Evolutionary conservation across 23 tunicate genomes (phyloP), one percentile per base, ranked within the genome.

Genomic region (Trididemnum miniatum): DNA sequence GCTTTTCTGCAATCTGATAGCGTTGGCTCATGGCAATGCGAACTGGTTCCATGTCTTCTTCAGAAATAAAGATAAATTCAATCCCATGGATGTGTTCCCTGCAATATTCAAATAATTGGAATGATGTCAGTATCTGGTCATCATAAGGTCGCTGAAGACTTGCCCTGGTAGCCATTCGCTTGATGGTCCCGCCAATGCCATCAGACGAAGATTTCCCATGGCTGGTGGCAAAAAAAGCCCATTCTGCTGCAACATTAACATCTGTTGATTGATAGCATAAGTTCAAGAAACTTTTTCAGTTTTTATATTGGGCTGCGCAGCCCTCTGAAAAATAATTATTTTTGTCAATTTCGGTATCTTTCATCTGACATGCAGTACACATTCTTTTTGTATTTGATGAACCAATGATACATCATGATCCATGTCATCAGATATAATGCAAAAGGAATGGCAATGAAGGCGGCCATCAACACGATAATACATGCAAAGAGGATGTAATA

Each of bases 261-360:
- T 82, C 86, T 71, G 63, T 49, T 71, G 71, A 1, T 36, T 82
- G 86, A 20, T 82, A n/a, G 80, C 86, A 82, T 15, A 74, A 40
- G 32, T 82, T 82, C 5, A 71, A 82, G 65, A 74, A 82, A 23
- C 39, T 62, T 65, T 82, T 82, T 31, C 80, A 33, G 65, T 82
- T 82, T 82, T 82, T 82, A 37, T 82, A 82, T 75, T 82, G 86
- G 64, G 86, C 86, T 40, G 86, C 86, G 34, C 86, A 82, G 7
- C 86, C 86, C 74, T 82, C 86, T 4, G 65, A 40, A 71, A 82
- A 82, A 40, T 82, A 2, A 65, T 49, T 34, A 82, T 51, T 20
- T 69, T 69, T 50, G 74, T 30, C 38, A 82, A 39, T 23, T 24
- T 44, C n/a, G 9, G 64, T 35, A 82, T 39, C 66, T 69, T 82